Evolutionary conservation across 2,888 invertebrate genomes (phyloP), one percentile per base, ranked within the genome.

Genomic region (Lottia gigantea): DNA sequence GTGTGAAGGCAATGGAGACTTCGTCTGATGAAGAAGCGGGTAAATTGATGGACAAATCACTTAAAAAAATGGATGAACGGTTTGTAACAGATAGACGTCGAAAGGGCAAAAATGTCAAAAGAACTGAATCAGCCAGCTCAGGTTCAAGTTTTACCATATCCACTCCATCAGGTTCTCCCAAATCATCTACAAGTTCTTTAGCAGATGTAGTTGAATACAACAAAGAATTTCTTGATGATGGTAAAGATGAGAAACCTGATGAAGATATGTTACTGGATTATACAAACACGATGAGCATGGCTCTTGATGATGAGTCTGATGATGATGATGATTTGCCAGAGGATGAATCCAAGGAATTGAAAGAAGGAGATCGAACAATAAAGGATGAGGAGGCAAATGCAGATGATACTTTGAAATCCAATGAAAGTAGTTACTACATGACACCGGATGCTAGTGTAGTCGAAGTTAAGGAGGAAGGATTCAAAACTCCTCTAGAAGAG

Each of bases 101-200:
- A 46, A 61, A 70, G 69, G 73, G 74, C 74, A 74, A 73, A 72
- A 66, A 74, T 76, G 71, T 68, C 68, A 61, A 55, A 61, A 63
- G 67, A 76, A 47, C 62, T 72, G 75, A 76, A 40, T 78, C 81
- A 62, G 71, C 74, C 63, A 76, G 76, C 47, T 81, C 84, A 1
- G 82, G 81, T 40, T 78, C 81, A 0, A 84, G 82, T 74, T 78
- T 83, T 66, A 85, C 83, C 8, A 77, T 84, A 55, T 84, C 85
- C 8, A 83, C 85, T 2, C 82, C 84, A 46, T 83, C 82, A 73
- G 79, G 79, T 19, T 84, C 85, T 8, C 65, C 75, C 8, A 75
- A 78, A 26, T 79, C 81, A 11, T 70, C 83, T 8, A 71, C 78
- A 16, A 82, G 81, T 67, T 85, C 83, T 12, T 72, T 83, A 16